Percentiles rank a stretch among this genome's conserved stretches.
Evolutionary conservation across 1,140 invertebrate species (phyloP).

Genomic region (Ephestia elutella): DNA sequence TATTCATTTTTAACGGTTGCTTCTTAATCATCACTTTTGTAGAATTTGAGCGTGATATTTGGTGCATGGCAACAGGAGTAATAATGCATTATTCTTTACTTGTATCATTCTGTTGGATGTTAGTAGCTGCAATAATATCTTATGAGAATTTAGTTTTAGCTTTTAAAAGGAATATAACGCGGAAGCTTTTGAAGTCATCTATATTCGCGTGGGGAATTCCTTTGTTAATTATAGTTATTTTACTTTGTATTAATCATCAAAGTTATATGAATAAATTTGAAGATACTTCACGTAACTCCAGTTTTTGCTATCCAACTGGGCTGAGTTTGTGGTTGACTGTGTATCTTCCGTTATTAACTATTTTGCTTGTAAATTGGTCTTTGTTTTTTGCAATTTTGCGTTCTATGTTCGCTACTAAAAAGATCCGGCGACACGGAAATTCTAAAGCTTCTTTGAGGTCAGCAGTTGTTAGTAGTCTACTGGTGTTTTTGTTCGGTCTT

Average conservation of each 20-base stretch:
- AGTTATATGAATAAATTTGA: slow-evolving; percentile 24
- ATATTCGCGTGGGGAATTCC: slow-evolving; percentile 36
- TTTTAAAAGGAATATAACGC: slow-evolving; percentile 25
- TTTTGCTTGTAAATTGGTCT: slow-evolving; percentile 27
- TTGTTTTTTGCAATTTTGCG: slow-evolving; percentile 34
- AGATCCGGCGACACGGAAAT: slow-evolving; percentile 30
- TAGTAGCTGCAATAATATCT: slow-evolving; percentile 38
- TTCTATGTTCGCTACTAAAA: slow-evolving; percentile 29
- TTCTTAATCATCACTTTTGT: slow-evolving; percentile 31
- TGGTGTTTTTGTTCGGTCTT: slow-evolving; percentile 49
- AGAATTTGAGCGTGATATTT: slow-evolving; percentile 18
- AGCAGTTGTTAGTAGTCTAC: slow-evolving; percentile 32
- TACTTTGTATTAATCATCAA: slow-evolving; percentile 20
- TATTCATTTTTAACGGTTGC: slow-evolving; percentile 30
- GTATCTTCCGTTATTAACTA: not conserved
- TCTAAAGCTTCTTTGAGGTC: slow-evolving; percentile 26
- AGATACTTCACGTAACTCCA: slow-evolving; percentile 15
- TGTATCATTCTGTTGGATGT: slow-evolving; percentile 48
- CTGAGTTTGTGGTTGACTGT: slow-evolving; percentile 35
- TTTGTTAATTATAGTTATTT: slow-evolving; percentile 20
- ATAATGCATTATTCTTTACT: slow-evolving; percentile 43
- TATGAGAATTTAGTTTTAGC: slow-evolving; percentile 37
- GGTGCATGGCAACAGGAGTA: slow-evolving; percentile 34
- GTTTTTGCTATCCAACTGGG: slow-evolving; percentile 34
- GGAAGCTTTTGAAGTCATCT: slow-evolving; percentile 33